phyloP scores from a whole-genome alignment of 2,797 vertebrate genomes.

The Danio choprae region DNA sequence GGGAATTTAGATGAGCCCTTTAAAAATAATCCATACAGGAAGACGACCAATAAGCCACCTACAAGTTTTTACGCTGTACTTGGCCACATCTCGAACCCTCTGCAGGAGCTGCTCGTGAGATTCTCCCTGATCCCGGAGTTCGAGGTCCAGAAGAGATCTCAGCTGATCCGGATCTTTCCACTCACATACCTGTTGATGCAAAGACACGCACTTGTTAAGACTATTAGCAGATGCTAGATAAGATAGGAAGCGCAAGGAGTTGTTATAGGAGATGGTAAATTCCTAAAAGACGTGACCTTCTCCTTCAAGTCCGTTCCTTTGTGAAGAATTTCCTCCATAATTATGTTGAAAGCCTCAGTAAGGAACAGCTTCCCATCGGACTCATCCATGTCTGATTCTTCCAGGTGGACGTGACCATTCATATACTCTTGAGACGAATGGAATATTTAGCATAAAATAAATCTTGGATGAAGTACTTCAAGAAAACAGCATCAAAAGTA shows the following conservation, averaged over 20 bases:
- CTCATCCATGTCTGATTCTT: conserved; percentile 51
- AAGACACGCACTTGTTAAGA: background rate
- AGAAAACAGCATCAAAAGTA: background rate
- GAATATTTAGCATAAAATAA: background rate
- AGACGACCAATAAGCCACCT: conserved; percentile 47
- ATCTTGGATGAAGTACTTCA: background rate
- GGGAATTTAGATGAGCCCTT: no score
- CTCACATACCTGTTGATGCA: conserved; percentile 82
- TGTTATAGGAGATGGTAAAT: conserved; percentile 6
- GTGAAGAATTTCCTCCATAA: conserved; percentile 82
- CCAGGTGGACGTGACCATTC: conserved; percentile 25
- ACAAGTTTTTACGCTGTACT: conserved; percentile 89
- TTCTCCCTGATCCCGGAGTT: conserved; percentile 81
- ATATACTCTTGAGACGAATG: background rate
- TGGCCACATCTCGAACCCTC: conserved; percentile 82
- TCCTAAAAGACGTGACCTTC: conserved; percentile 74
- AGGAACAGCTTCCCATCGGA: conserved; percentile 80
- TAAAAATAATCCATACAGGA: no score
- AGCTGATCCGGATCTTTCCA: conserved; percentile 85
- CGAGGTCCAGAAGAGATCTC: conserved; percentile 82
- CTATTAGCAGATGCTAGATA: conserved; percentile 10
- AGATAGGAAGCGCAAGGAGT: background rate
- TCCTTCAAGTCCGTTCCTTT: conserved; percentile 80
- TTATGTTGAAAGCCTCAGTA: conserved; percentile 78
- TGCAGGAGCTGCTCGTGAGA: conserved; percentile 74